These are phyloP conservation scores for Xenentodon cancila DNA, from an alignment of 2,797 vertebrate genomes.

Conservation along the genomic window DNA sequence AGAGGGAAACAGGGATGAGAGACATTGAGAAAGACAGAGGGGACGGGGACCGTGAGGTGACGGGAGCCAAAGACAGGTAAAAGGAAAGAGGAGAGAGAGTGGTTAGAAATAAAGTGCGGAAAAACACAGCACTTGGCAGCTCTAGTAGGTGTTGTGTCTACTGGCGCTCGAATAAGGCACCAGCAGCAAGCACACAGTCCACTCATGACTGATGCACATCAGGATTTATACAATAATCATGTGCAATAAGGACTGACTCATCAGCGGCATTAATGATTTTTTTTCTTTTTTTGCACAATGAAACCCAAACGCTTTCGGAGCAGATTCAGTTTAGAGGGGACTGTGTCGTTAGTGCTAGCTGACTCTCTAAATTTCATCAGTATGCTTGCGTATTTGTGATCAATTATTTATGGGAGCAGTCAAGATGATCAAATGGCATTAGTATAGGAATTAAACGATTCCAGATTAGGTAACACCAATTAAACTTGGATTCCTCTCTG, in stretches of 20 bases:
- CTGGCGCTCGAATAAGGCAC: slow-evolving; percentile 37
- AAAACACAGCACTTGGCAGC: slow-evolving; percentile 55
- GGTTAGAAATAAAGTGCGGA: slow-evolving; percentile 75
- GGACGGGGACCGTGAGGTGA: slow-evolving; percentile 50
- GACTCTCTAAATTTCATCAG: slow-evolving; percentile 39
- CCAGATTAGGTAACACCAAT: slow-evolving; percentile 36
- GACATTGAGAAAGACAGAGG: slow-evolving; percentile 72
- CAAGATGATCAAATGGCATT: background rate
- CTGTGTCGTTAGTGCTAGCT: slow-evolving; percentile 44
- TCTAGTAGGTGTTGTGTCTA: slow-evolving; percentile 46
- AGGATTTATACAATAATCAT: slow-evolving; percentile 52
- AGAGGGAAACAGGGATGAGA: slow-evolving; percentile 70
- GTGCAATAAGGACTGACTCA: slow-evolving; percentile 51
- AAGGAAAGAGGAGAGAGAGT: slow-evolving; percentile 75
- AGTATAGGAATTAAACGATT: background rate
- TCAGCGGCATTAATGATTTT: slow-evolving; percentile 51
- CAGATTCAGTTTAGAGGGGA: slow-evolving; percentile 52
- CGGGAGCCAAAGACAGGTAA: slow-evolving; percentile 70
- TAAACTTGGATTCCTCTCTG: slow-evolving; percentile 38
- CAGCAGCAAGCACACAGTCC: slow-evolving; percentile 55
- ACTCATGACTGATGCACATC: slow-evolving; percentile 60
- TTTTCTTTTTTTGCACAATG: slow-evolving; percentile 48
- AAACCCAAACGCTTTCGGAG: slow-evolving; percentile 63
- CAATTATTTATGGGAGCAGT: slow-evolving; percentile 28
- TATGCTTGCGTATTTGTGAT: slow-evolving; percentile 20